Evolutionary conservation across 2,888 invertebrate genomes (phyloP).

Genomic region (Apamea sordens): DNA sequence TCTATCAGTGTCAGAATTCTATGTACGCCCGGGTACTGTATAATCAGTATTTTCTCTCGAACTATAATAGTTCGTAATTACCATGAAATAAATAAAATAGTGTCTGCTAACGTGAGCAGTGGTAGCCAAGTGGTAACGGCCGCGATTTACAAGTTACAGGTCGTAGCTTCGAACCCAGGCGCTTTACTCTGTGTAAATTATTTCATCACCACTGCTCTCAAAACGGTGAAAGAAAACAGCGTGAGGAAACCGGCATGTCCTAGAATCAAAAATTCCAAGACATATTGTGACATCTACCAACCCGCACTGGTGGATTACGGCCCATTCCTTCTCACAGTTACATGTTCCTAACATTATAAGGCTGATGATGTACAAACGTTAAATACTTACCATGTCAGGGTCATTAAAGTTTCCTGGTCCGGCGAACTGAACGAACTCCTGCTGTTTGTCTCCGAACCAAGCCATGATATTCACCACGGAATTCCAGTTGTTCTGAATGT

Average conservation of each 20-base stretch:
- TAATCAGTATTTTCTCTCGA: background rate
- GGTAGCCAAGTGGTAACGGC: too few relatives aligned
- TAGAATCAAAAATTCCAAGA: too few relatives aligned
- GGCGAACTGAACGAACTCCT: constrained; percentile 89
- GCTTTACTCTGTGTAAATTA: too few relatives aligned
- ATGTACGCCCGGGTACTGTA: background rate
- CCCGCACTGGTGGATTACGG: too few relatives aligned
- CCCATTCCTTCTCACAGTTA: too few relatives aligned
- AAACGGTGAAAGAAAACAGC: too few relatives aligned
- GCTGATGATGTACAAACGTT: background rate
- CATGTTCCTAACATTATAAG: too few relatives aligned
- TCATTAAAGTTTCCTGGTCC: constrained; percentile 94
- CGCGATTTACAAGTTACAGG: too few relatives aligned
- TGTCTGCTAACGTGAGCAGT: background rate
- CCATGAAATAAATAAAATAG: background rate
- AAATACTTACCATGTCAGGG: constrained; percentile 91
- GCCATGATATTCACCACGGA: constrained; percentile 90
- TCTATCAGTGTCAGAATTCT: background rate
- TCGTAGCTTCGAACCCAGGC: too few relatives aligned
- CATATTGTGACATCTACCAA: too few relatives aligned
- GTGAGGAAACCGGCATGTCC: too few relatives aligned
- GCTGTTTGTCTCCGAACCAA: constrained; percentile 91
- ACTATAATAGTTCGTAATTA: background rate
- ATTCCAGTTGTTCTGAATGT: constrained; percentile 92
- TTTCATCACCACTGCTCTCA: too few relatives aligned